A percentile compares a stretch with the other conserved stretches of the same genome.
These are phyloP conservation scores for Rotaria sp. DNA, from an alignment of 2,888 invertebrate genomes.

Conservation along the genomic window DNA sequence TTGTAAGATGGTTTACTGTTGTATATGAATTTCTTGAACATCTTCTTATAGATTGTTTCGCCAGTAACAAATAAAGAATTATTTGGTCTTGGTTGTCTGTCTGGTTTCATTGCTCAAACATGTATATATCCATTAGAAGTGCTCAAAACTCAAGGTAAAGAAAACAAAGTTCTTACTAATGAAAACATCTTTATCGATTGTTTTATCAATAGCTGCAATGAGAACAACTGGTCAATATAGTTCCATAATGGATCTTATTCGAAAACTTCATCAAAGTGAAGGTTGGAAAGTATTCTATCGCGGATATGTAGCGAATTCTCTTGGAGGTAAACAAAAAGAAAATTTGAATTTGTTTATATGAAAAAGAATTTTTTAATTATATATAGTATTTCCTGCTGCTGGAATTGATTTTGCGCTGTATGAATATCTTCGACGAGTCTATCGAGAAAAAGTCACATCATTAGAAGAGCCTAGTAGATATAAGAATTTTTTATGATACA, in stretches of 20 bases:
- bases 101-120: constrained; percentile 89
- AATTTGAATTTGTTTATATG: background rate
- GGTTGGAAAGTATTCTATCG: constrained; percentile 80
- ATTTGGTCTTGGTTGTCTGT: constrained; percentile 57
- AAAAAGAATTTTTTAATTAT: background rate
- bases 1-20: background rate
- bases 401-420: constrained; percentile 94
- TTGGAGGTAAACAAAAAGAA: constrained; percentile 58
- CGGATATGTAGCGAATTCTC: constrained; percentile 89
- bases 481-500: background rate
- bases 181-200: no score
- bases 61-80: constrained; percentile 15
- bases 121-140: constrained; percentile 93
- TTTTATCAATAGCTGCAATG: constrained; percentile 66
- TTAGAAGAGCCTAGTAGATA: background rate
- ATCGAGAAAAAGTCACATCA: constrained; percentile 1
- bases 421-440: constrained; percentile 59
- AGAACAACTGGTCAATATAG: constrained; percentile 78
- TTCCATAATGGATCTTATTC: constrained; percentile 43
- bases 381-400: constrained; percentile 72
- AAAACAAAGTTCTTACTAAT: no score
- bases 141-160: constrained; percentile 62
- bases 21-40: background rate
- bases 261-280: constrained; percentile 59
- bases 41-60: background rate